Base-by-base conservation (phyloP, 2,888 invertebrate species). In the Lucinisca nassula region DNA sequence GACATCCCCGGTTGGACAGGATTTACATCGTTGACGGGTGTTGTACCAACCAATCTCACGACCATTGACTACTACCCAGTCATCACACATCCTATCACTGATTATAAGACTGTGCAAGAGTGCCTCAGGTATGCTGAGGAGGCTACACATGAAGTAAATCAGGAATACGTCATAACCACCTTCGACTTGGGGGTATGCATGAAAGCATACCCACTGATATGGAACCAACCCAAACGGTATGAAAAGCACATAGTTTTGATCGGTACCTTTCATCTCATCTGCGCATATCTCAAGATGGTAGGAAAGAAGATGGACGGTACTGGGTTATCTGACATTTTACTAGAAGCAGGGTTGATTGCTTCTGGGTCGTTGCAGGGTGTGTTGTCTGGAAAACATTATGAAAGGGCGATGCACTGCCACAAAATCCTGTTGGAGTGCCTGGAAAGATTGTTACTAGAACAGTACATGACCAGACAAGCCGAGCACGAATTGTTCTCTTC, bases 21-120 rank as follows among this genome's bases (percentile, higher is more conserved):
- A 3, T 91, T 89, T 82, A 61, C 87, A 4, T 92, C 92, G 8
- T 51, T 76, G 14, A 88, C 84, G 27, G 91, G 90, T 10, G 40
- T 8, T 24, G 32, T 12, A 27, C 91, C 92, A 12, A 35, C 6
- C 6, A 58, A 70, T 6, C 74, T 90, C 49, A 90, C 91, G 30
- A 89, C 88, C 24, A 91, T 91, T 32, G 91, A 91, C 35, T 92
- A 92, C 51, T 92, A 88, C 72, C 90, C 88, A 6, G 90, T 92
- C 4, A 91, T 92, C 51, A 84, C 24, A 90, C 90, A 27, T 30
- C 61, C 61, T 27, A 61, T 61, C 3, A 61, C 61, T 27, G 61
- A 61, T 4, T 61, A 61, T 12, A 92, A 89, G 24, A 92, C 91
- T 32, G 91, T 92, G 0, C 84, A 91, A 51, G 88, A 90, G 67